Evolutionary conservation across 2,888 invertebrate species (phyloP).

Genomic region (Tanypteryx hageni): DNA sequence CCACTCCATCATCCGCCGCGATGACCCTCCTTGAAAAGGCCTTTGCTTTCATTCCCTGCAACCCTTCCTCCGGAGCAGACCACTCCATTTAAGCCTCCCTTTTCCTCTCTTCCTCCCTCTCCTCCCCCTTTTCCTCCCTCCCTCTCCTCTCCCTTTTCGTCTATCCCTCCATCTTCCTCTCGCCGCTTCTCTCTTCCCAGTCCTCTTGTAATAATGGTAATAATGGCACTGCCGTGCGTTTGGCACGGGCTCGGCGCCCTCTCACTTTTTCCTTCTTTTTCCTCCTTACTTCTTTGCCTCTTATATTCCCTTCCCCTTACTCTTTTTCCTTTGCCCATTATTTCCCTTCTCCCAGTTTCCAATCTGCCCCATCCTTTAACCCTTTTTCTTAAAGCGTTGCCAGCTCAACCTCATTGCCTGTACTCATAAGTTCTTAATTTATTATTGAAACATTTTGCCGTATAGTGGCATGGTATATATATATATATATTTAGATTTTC

Average conservation of each 20-base stretch:
- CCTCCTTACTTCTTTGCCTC: not conserved
- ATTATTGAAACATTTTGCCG: no score
- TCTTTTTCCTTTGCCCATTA: not conserved
- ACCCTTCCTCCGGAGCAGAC: not conserved
- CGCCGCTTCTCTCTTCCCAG: not conserved
- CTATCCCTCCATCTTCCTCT: not conserved
- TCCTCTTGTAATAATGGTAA: not conserved
- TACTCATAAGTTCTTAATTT: no score
- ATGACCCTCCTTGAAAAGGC: not conserved
- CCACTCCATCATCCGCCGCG: not conserved
- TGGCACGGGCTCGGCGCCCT: slow-evolving; percentile 21
- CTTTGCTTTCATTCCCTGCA: not conserved
- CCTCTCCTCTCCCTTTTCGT: not conserved
- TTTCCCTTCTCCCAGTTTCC: not conserved
- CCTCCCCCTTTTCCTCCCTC: not conserved
- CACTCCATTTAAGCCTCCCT: not conserved
- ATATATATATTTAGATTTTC: no score
- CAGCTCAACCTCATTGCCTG: no score
- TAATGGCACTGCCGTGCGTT: slow-evolving; percentile 22
- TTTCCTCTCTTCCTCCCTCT: not conserved
- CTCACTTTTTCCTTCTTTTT: not conserved
- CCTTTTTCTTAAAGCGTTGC: not conserved
- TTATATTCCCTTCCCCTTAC: slow-evolving; percentile 6
- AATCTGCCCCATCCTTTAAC: not conserved
- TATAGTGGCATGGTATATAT: no score